Conservation (phyloP, 2,113 vertebrate genomes). For the Cyanoliseus patagonus region DNA sequence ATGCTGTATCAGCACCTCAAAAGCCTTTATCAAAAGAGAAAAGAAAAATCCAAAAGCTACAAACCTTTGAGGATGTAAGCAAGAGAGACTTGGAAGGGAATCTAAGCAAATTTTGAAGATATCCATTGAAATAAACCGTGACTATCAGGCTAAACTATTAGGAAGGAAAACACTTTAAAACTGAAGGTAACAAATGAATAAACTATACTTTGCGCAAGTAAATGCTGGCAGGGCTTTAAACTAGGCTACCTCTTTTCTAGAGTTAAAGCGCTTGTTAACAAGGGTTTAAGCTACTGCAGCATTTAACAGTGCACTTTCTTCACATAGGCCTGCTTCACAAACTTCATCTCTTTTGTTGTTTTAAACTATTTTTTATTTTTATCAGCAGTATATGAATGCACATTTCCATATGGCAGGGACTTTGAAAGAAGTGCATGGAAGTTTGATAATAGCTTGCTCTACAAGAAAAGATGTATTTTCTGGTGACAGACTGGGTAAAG, state of each 20-base stretch:
- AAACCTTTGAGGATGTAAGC: constrained; percentile 39
- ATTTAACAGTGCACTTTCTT: constrained; percentile 26
- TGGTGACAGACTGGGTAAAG: constrained; percentile 24
- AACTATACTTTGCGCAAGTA: constrained; percentile 30
- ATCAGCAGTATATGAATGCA: constrained; percentile 38
- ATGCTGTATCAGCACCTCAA: constrained; percentile 43
- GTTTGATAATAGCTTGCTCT: constrained; percentile 29
- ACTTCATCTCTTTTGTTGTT: neutral
- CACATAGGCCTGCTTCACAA: neutral
- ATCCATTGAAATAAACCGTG: constrained; percentile 25
- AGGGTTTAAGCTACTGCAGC: constrained; percentile 18
- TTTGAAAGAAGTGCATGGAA: constrained; percentile 43
- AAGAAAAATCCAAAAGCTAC: constrained; percentile 22
- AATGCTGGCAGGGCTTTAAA: constrained; percentile 62
- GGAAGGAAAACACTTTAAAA: constrained; percentile 39
- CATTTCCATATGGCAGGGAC: constrained; percentile 63
- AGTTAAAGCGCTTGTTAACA: constrained; percentile 40
- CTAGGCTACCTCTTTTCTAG: neutral
- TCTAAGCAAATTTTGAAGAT: constrained; percentile 56
- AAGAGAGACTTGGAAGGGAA: constrained; percentile 32
- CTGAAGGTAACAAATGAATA: constrained; percentile 29
- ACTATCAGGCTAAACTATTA: constrained; percentile 31
- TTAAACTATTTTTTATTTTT: constrained; percentile 17
- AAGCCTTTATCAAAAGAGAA: constrained; percentile 4
- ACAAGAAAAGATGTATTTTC: constrained; percentile 40